A percentile compares a stretch with the other conserved stretches of the same genome.
Evolutionary conservation across 2,888 invertebrate species (phyloP).

Genomic region (Dryadula phaetusa): DNA sequence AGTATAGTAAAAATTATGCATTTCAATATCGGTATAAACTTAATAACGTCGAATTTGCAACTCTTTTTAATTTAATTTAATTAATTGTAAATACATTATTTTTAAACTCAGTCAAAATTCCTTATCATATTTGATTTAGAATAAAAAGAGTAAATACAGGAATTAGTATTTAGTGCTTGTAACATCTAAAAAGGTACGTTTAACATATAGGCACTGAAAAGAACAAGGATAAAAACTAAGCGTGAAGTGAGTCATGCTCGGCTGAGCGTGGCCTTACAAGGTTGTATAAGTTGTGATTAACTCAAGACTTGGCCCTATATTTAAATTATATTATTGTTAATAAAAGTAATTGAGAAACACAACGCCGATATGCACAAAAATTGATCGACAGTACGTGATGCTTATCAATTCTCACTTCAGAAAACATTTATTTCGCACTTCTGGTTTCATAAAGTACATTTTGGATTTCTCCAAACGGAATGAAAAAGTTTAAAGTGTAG

Average conservation of each 20-base stretch:
- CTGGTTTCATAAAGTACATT: too few species aligned
- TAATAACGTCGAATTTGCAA: neutral
- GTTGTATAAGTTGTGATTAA: constrained; percentile 71
- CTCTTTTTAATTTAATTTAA: too few species aligned
- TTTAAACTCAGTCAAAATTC: neutral
- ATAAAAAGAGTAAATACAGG: neutral
- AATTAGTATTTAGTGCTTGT: neutral
- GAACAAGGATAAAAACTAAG: constrained; percentile 41
- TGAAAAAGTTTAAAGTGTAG: too few species aligned
- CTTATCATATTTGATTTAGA: neutral
- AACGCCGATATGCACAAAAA: neutral
- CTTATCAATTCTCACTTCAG: too few species aligned
- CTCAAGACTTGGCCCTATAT: constrained; percentile 48
- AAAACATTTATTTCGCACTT: too few species aligned
- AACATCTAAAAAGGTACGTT: neutral
- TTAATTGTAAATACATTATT: too few species aligned
- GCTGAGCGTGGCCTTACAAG: constrained; percentile 77
- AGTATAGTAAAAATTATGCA: neutral
- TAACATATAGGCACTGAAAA: constrained; percentile 8
- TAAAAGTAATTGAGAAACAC: constrained; percentile 1
- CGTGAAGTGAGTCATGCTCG: constrained; percentile 72
- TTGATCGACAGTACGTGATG: neutral
- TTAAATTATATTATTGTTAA: constrained; percentile 55
- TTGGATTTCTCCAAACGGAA: too few species aligned
- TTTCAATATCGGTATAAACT: neutral